phyloP scores from a whole-genome alignment of 2,797 vertebrate species.

The Urocyon cinereoargenteus region DNA sequence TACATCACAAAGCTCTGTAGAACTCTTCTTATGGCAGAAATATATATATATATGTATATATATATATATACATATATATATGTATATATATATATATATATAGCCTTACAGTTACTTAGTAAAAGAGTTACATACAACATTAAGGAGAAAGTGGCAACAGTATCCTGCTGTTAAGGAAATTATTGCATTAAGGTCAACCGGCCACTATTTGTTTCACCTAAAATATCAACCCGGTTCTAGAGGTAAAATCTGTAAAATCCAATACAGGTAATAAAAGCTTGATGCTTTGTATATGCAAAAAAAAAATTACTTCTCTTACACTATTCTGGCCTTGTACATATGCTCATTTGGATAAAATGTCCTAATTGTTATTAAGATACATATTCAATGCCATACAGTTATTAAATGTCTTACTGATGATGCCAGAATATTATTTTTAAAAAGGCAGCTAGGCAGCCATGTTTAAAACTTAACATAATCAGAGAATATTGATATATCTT shows the following conservation, averaged over 20 bases:
- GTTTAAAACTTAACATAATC: conserved; percentile 42
- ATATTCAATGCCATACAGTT: neutral
- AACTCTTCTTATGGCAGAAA: neutral
- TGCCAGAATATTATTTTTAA: conserved; percentile 22
- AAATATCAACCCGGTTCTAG: neutral
- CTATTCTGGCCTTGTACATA: neutral
- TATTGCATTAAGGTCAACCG: neutral
- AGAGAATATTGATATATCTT: conserved; percentile 15
- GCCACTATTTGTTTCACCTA: neutral
- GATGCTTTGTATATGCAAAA: neutral
- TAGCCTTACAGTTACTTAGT: neutral
- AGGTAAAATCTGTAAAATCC: conserved; percentile 12
- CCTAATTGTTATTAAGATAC: neutral
- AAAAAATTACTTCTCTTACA: neutral
- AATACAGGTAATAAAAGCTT: neutral
- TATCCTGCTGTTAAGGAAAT: conserved; percentile 11
- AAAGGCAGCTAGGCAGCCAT: neutral
- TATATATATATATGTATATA: neutral
- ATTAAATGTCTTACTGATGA: neutral
- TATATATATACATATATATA: too few species aligned
- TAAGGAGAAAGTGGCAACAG: neutral
- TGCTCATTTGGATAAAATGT: conserved; percentile 21
- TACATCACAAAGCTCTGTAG: neutral
- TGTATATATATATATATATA: neutral
- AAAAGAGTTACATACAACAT: conserved; percentile 46